A percentile compares a stretch with the other conserved stretches of the same genome.
These are phyloP conservation scores for Pipa parva DNA, from an alignment of 2,113 vertebrate species.

Conservation along the genomic window DNA sequence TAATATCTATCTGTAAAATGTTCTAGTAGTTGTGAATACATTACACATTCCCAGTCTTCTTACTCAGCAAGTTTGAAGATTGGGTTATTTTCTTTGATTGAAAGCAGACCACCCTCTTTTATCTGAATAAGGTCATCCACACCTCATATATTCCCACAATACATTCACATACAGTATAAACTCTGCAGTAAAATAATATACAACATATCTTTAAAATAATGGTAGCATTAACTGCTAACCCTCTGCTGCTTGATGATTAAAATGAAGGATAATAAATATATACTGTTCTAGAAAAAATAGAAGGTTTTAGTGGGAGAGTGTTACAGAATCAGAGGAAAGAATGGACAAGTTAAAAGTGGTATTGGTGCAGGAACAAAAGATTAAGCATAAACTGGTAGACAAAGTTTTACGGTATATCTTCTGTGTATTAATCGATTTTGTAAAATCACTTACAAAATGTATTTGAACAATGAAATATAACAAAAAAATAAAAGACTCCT, in stretches of 20 bases:
- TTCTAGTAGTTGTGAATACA: neutral
- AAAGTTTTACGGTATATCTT: too few species aligned
- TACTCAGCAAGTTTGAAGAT: neutral
- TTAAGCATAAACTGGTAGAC: too few species aligned
- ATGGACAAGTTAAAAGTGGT: neutral
- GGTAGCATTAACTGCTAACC: neutral
- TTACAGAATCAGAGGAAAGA: neutral
- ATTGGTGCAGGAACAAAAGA: too few species aligned
- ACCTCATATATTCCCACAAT: constrained; percentile 34
- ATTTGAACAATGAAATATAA: too few species aligned
- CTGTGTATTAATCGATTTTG: too few species aligned
- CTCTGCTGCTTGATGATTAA: neutral
- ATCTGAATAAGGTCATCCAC: constrained; percentile 31
- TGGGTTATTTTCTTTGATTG: constrained; percentile 24
- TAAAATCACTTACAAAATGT: too few species aligned
- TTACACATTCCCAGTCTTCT: neutral
- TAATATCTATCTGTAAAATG: too few species aligned
- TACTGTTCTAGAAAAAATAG: neutral
- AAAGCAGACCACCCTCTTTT: constrained; percentile 31
- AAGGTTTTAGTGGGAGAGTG: neutral
- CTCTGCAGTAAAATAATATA: constrained; percentile 20
- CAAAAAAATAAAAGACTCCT: too few species aligned
- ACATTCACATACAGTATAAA: constrained; percentile 16
- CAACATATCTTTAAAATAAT: constrained; percentile 17
- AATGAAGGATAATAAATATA: neutral